A percentile compares a stretch with the other conserved stretches of the same genome.
Evolutionary conservation across 2,797 vertebrate genomes (phyloP).

Genomic region (Scolopax rusticola): DNA sequence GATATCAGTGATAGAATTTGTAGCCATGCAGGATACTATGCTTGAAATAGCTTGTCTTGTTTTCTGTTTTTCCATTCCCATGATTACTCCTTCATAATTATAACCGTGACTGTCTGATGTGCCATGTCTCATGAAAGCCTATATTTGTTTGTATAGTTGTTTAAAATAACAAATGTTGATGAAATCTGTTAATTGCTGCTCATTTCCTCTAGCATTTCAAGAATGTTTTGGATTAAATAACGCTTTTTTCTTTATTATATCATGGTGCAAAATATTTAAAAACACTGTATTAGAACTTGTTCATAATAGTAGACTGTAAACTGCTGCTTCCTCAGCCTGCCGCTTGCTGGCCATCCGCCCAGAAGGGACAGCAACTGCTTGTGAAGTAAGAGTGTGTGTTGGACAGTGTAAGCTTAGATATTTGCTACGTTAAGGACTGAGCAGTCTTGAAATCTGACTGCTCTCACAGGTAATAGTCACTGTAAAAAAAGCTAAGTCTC

Average conservation of each 20-base stretch:
- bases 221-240: not conserved
- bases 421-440: not conserved
- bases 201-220: not conserved
- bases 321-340: not conserved
- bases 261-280: not conserved
- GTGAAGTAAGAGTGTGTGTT: not conserved
- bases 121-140: not conserved
- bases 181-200: not conserved
- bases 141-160: not conserved
- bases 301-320: not conserved
- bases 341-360: not conserved
- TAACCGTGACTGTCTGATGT: not conserved
- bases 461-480: not conserved
- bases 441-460: not conserved
- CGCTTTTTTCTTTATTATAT: not conserved
- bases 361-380: not conserved
- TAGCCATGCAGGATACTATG: not conserved
- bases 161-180: not conserved
- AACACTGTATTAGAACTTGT: not conserved
- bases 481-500: too few species aligned
- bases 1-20: not conserved
- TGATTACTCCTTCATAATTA: not conserved
- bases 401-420: not conserved
- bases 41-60: not conserved
- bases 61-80: not conserved